Conservation (phyloP, 2,113 vertebrate genomes). For the Tylochromis polylepis region DNA sequence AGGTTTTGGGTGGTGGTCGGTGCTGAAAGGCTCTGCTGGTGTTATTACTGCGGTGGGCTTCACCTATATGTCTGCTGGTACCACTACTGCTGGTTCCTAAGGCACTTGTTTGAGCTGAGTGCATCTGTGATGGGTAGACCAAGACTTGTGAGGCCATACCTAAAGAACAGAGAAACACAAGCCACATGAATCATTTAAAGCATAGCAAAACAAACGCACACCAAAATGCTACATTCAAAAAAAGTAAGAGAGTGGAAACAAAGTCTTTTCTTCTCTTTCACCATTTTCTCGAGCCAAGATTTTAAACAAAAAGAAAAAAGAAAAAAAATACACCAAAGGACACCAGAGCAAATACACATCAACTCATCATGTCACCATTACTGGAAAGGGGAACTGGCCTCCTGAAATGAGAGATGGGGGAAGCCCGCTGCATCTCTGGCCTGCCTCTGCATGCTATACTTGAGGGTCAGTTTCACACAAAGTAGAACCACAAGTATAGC, state of each 20-base stretch:
- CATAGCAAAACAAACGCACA: background rate
- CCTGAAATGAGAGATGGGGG: constrained; percentile 50
- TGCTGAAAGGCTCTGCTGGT: constrained; percentile 88
- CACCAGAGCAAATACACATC: background rate
- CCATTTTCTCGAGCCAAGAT: background rate
- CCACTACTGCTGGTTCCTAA: constrained; percentile 81
- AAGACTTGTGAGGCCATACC: constrained; percentile 99
- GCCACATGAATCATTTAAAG: background rate
- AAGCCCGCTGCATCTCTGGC: constrained; percentile 30
- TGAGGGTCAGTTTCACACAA: constrained; percentile 46
- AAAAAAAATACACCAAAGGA: background rate
- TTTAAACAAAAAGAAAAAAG: background rate
- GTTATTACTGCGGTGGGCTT: constrained; percentile 67
- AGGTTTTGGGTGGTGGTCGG: constrained; percentile 78
- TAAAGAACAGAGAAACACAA: constrained; percentile 38
- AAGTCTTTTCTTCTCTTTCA: background rate
- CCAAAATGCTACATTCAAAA: background rate
- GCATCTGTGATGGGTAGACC: constrained; percentile 94
- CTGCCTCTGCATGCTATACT: constrained; percentile 11
- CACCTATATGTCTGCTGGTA: constrained; percentile 87
- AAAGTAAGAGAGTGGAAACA: background rate
- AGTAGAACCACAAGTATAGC: constrained; percentile 18
- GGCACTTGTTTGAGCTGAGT: constrained; percentile 99
- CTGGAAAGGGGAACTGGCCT: constrained; percentile 35
- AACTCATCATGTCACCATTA: constrained; percentile 5